These are phyloP conservation scores for Girardinichthys multiradiatus DNA, from an alignment of 2,113 vertebrate genomes.

Conservation along the genomic window DNA sequence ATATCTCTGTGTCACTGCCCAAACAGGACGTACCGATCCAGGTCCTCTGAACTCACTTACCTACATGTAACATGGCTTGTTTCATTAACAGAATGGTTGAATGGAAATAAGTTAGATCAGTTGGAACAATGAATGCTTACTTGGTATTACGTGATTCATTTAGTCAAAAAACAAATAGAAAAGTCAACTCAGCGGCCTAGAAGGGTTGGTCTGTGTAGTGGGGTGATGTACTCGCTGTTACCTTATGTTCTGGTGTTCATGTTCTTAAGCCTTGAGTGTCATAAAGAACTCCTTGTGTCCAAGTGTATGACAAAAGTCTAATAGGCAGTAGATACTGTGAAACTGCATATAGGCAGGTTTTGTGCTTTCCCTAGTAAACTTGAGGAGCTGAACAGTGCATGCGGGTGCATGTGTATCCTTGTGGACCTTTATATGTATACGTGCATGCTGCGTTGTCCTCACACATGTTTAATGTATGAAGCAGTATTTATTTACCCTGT, in stretches of 20 bases:
- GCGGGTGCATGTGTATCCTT: slow-evolving; percentile 6
- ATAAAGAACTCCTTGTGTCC: slow-evolving; percentile 20
- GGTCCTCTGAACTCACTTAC: neutral
- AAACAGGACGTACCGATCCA: neutral
- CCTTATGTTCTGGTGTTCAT: neutral
- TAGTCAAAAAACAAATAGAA: neutral
- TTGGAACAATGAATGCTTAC: neutral
- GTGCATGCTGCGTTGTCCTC: neutral
- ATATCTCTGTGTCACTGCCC: too few species aligned
- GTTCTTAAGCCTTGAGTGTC: slow-evolving; percentile 6
- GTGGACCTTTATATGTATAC: neutral
- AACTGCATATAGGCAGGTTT: slow-evolving; percentile 31
- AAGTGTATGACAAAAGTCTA: neutral
- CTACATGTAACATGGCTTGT: neutral
- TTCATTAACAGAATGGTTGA: neutral
- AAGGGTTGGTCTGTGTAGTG: slow-evolving; percentile 2
- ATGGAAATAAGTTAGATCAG: neutral
- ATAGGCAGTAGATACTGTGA: slow-evolving; percentile 16
- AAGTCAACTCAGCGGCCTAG: neutral
- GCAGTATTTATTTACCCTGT: slow-evolving; percentile 32
- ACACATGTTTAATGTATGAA: slow-evolving; percentile 44
- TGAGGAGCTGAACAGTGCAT: slow-evolving; percentile 1
- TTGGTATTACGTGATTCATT: neutral
- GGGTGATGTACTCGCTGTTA: neutral
- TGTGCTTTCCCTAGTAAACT: slow-evolving; percentile 25